Conservation (phyloP, 2,888 invertebrate species). For the Hirudinaria manillensis region DNA sequence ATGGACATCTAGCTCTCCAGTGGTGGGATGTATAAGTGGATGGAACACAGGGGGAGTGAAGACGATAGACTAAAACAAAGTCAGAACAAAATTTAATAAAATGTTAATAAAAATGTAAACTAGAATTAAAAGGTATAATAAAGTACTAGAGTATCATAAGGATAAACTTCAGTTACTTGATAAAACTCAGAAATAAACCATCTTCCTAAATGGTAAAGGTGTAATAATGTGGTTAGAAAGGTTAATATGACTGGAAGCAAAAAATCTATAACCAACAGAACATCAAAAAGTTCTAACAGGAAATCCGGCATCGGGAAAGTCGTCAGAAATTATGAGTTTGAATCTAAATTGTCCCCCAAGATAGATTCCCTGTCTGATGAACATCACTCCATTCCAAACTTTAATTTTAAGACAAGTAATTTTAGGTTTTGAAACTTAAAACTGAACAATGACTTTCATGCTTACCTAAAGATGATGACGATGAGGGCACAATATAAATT, state of each 20-base stretch:
- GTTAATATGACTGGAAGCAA: neutral
- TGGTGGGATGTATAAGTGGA: conserved; percentile 73
- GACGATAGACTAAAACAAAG: conserved; percentile 63
- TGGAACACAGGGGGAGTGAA: conserved; percentile 81
- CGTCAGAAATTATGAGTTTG: conserved; percentile 74
- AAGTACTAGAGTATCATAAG: neutral
- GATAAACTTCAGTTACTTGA: neutral
- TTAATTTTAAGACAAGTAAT: neutral
- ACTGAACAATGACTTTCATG: conserved; percentile 24
- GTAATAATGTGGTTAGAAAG: too few relatives aligned
- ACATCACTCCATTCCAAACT: conserved; percentile 88
- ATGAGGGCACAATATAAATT: conserved; percentile 83
- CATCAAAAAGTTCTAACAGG: conserved; percentile 63
- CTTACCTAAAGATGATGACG: conserved; percentile 49
- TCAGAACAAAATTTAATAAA: neutral
- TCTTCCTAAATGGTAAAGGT: too few relatives aligned
- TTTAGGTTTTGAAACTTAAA: neutral
- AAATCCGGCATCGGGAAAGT: conserved; percentile 76
- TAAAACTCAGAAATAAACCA: too few relatives aligned
- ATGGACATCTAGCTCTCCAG: conserved; percentile 70
- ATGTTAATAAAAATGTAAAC: neutral
- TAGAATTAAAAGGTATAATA: neutral
- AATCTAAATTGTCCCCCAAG: conserved; percentile 86
- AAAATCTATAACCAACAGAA: neutral
- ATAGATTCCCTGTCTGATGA: conserved; percentile 79